Evolutionary conservation across 1,140 invertebrate genomes (phyloP).

Genomic region (Drosophila mojavensis): DNA sequence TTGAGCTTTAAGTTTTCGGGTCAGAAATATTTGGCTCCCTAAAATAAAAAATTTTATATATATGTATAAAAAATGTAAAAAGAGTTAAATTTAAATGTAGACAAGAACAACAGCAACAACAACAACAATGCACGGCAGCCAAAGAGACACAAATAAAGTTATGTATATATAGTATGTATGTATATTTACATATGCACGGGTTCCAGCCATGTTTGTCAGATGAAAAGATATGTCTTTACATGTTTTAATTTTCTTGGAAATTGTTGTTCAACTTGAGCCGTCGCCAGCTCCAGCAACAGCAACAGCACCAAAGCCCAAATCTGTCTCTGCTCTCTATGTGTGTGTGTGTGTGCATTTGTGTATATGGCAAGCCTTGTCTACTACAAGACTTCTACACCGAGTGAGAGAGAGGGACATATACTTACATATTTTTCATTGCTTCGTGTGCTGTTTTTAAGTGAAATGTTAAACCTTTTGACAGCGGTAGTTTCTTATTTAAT

Average conservation of each 20-base stretch:
- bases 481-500: conserved; percentile 82
- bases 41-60: conserved; percentile 28
- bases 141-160: conserved; percentile 41
- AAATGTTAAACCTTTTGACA: conserved; percentile 82
- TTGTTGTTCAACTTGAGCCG: conserved; percentile 74
- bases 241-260: conserved; percentile 83
- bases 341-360: conserved; percentile 12
- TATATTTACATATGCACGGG: conserved; percentile 60
- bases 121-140: conserved; percentile 32
- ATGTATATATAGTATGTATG: conserved; percentile 44
- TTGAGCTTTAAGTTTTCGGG: conserved; percentile 65
- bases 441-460: conserved; percentile 73
- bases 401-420: conserved; percentile 10
- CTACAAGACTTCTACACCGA: conserved; percentile 11
- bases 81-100: conserved; percentile 36
- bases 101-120: conserved; percentile 6
- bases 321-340: conserved; percentile 7
- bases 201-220: conserved; percentile 74
- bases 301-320: conserved; percentile 47
- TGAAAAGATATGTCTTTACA: conserved; percentile 82
- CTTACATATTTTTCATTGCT: conserved; percentile 50
- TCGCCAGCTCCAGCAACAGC: conserved; percentile 9
- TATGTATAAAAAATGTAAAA: conserved; percentile 17
- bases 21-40: conserved; percentile 17
- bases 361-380: conserved; percentile 27